Percentiles rank a stretch among this genome's conserved stretches.
These are phyloP conservation scores for Dryoscopus gambensis DNA, from an alignment of 2,113 vertebrate species.

Conservation along the genomic window DNA sequence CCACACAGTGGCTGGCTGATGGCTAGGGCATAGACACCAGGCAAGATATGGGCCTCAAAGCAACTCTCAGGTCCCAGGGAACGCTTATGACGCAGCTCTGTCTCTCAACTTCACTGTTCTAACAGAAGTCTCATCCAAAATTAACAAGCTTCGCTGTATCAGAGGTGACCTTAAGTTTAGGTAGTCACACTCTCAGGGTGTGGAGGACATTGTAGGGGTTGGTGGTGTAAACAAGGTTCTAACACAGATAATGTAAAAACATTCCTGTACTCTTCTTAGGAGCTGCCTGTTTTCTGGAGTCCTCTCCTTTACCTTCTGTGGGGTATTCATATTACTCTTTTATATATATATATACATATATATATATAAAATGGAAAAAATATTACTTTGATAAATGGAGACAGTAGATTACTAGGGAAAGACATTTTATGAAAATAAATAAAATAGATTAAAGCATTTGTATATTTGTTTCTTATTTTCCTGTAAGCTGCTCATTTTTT, in stretches of 20 bases:
- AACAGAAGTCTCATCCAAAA: not conserved
- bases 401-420: not conserved
- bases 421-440: not conserved
- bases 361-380: not conserved
- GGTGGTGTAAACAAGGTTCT: not conserved
- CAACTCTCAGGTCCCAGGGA: not conserved
- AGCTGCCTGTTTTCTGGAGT: not conserved
- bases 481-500: not conserved
- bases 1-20: rapidly evolving
- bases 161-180: not conserved
- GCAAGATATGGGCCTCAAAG: not conserved
- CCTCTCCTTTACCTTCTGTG: rapidly evolving
- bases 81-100: not conserved
- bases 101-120: not conserved
- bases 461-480: not conserved
- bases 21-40: not conserved
- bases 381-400: not conserved
- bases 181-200: rapidly evolving
- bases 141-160: not conserved
- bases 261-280: not conserved
- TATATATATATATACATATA: too few species aligned
- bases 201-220: not conserved
- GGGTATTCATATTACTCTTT: not conserved
- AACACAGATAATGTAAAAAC: not conserved
- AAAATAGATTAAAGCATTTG: not conserved